phyloP scores from a whole-genome alignment of 30 jellyfish, hydroid and myxozoan genomes.

The Nemopilema nomurai region DNA sequence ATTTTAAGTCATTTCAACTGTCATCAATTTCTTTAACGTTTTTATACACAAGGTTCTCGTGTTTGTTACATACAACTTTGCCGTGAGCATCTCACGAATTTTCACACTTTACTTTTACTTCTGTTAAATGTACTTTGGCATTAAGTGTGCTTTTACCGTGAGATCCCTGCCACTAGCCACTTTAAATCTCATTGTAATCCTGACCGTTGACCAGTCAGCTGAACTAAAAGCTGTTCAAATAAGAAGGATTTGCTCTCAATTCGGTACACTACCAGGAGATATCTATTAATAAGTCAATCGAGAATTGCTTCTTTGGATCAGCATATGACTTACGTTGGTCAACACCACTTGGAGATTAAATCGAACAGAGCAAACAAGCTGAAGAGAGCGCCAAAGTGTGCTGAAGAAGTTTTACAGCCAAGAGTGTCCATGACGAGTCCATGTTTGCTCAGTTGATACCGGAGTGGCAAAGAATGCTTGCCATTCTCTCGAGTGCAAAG shows the following conservation, averaged over 20 bases:
- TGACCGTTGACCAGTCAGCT: conserved; percentile 8
- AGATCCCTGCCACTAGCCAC: background rate
- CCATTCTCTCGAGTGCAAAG: conserved; percentile 7
- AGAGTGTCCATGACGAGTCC: background rate
- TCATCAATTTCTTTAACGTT: too few relatives aligned
- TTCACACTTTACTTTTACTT: too few relatives aligned
- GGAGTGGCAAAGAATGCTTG: conserved; percentile 21
- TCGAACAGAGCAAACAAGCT: conserved; percentile 12
- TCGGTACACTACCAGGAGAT: conserved; percentile 19
- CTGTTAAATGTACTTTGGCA: too few relatives aligned
- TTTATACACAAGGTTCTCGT: too few relatives aligned
- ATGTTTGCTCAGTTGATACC: conserved; percentile 48
- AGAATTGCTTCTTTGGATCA: conserved; percentile 26
- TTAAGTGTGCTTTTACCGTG: too few relatives aligned
- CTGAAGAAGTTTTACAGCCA: conserved; percentile 10
- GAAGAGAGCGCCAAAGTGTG: conserved; percentile 13
- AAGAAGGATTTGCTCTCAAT: background rate
- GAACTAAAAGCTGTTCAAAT: conserved; percentile 2
- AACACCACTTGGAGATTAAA: conserved; percentile 24
- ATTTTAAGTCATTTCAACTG: too few relatives aligned
- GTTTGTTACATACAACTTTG: too few relatives aligned
- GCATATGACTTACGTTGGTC: conserved; percentile 39
- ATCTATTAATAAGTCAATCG: conserved; percentile 53
- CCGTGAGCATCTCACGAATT: too few relatives aligned
- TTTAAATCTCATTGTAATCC: background rate